These are phyloP conservation scores for Pteronura brasiliensis DNA, from an alignment of 2,113 vertebrate genomes.

Conservation along the genomic window DNA sequence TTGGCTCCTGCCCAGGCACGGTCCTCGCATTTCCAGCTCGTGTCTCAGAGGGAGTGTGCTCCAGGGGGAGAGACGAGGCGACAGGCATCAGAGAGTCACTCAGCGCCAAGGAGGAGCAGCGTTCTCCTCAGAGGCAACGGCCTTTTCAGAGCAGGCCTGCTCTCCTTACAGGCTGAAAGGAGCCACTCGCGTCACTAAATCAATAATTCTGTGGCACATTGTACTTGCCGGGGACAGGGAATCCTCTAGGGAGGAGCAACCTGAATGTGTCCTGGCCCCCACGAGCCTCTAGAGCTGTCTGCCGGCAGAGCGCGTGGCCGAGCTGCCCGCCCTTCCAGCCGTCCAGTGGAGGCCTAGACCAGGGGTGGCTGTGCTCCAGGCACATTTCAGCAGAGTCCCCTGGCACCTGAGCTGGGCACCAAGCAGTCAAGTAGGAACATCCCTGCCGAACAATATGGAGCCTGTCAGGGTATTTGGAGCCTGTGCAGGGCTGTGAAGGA, in stretches of 20 bases:
- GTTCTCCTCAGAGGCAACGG: not conserved
- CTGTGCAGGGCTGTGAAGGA: not conserved
- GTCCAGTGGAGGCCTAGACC: not conserved
- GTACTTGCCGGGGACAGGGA: not conserved
- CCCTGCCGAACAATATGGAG: not conserved
- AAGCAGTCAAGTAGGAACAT: not conserved
- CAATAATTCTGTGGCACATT: not conserved
- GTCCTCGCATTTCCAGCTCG: not conserved
- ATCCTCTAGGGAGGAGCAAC: not conserved
- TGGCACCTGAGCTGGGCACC: not conserved
- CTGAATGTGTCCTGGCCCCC: not conserved
- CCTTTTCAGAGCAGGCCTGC: not conserved
- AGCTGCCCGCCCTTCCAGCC: not conserved
- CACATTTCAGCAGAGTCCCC: not conserved
- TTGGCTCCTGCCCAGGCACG: slow-evolving; percentile 14
- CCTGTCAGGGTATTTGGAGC: not conserved
- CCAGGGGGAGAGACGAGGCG: not conserved
- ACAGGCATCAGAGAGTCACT: not conserved
- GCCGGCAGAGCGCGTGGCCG: not conserved
- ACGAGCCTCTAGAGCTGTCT: not conserved
- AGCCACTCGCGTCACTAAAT: not conserved
- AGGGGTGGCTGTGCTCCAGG: not conserved
- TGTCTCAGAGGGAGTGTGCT: not conserved
- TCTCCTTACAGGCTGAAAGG: not conserved
- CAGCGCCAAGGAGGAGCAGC: not conserved